A percentile compares a stretch with the other conserved stretches of the same genome.
These are phyloP conservation scores for Campoletis sonorensis DNA, from an alignment of 1,140 invertebrate genomes.

Conservation along the genomic window DNA sequence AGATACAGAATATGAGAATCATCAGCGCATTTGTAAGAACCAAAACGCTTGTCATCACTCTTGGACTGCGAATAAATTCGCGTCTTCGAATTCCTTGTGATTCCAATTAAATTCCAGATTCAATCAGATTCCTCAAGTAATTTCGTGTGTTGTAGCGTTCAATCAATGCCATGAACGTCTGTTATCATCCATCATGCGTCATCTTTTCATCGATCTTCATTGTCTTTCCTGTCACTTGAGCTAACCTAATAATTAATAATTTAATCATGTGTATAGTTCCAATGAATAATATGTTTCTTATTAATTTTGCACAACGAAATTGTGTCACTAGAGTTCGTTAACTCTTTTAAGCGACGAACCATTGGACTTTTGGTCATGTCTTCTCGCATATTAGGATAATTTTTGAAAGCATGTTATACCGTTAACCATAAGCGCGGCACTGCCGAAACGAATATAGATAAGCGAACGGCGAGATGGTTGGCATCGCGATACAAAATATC, in stretches of 20 bases:
- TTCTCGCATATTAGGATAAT: background rate
- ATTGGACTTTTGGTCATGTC: constrained; percentile 1
- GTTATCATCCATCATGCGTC: too few species aligned
- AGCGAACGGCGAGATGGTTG: background rate
- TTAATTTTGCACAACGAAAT: background rate
- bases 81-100: too few species aligned
- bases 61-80: too few species aligned
- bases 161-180: background rate
- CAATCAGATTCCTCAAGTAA: constrained; percentile 22
- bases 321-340: background rate
- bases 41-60: too few species aligned
- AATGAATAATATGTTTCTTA: background rate
- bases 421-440: constrained; percentile 24
- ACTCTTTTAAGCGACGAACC: background rate
- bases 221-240: too few species aligned
- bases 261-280: too few species aligned
- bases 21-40: constrained; percentile 36
- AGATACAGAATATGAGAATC: constrained; percentile 33
- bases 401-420: constrained; percentile 33
- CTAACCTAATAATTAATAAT: background rate
- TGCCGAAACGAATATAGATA: constrained; percentile 40
- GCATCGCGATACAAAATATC: background rate
- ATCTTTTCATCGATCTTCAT: too few species aligned
- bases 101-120: background rate
- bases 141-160: background rate